Base-by-base conservation (phyloP, 2,113 vertebrate species). In the Hemichromis elongatus region DNA sequence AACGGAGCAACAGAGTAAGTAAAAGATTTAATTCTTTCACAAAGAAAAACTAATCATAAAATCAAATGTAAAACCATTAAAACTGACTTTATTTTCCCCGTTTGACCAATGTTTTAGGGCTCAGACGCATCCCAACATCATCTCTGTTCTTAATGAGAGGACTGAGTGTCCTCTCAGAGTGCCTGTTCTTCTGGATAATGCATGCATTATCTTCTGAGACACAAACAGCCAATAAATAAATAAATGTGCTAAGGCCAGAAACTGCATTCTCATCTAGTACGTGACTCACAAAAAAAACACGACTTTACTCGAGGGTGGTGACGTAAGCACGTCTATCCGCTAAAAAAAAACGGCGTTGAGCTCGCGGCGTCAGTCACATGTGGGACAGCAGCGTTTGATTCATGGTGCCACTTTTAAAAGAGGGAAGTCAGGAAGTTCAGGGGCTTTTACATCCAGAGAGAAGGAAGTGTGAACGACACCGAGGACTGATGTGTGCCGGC, bases 401-500 rank as follows among this genome's bases (percentile, higher is more conserved):
- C 80, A 84, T 10, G 37, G 85, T 63, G 12, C 3, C 9, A 33
- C 42, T 75, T 33, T 37, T 18, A 59, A 56, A 80, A 85, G 33
- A 82, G 42, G 80, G 83, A 89, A 91, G 86, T 91, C 28, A n/a
- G 50, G n/a, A 63, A 55, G 83, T 24, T 26, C 26, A 37, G n/a
- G 70, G 45, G 45, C 28, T 80, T 82, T 80, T 40, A 13, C 11
- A n/a, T 59, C 37, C 79, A 57, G 26, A 84, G 24, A 59, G 52
- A 54, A 63, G 73, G 56, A 85, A 86, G 77, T 80, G 78, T 52
- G 83, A 82, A 26, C 2, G 1, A 30, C 53, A 35, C 47, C 3
- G 21, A 12, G n/a, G 66, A 28, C 53, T 37, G 54, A 73, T 5
- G 10, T 47, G 8, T 11, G 33, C 12, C 9, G 4, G 3, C 12